phyloP scores from a whole-genome alignment of 2,888 invertebrate genomes.

The Camponotus fellah region DNA sequence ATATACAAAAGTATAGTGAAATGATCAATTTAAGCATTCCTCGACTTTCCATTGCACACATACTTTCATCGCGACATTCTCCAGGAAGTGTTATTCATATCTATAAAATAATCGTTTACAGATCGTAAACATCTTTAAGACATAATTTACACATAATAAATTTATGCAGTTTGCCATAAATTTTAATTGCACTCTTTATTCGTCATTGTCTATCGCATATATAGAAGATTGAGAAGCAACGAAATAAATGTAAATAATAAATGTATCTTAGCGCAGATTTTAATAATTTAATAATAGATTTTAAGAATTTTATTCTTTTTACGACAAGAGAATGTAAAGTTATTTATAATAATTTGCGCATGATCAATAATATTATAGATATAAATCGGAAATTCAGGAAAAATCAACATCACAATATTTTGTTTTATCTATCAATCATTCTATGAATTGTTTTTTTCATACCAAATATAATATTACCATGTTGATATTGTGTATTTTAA shows the following conservation, averaged over 20 bases:
- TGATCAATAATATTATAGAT: not conserved
- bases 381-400: not conserved
- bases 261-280: not conserved
- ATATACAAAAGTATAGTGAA: conserved; percentile 5
- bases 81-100: conserved; percentile 25
- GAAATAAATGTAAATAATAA: not conserved
- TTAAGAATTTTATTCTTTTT: not conserved
- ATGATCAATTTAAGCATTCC: conserved; percentile 28
- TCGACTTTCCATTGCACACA: conserved; percentile 41
- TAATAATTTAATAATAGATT: not conserved
- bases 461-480: not conserved
- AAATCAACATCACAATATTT: not conserved
- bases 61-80: conserved; percentile 47
- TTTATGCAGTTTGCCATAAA: not conserved
- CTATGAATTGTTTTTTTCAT: not conserved
- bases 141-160: conserved; percentile 10
- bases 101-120: not conserved
- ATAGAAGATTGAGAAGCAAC: not conserved
- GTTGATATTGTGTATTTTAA: not conserved
- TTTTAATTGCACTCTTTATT: conserved; percentile 28
- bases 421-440: not conserved
- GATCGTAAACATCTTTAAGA: not conserved
- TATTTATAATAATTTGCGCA: not conserved
- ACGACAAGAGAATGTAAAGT: not conserved
- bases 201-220: not conserved